Percentiles rank a stretch among this genome's conserved stretches.
Evolutionary conservation across 2,888 invertebrate species (phyloP).

Genomic region (Scaptomyza parva): DNA sequence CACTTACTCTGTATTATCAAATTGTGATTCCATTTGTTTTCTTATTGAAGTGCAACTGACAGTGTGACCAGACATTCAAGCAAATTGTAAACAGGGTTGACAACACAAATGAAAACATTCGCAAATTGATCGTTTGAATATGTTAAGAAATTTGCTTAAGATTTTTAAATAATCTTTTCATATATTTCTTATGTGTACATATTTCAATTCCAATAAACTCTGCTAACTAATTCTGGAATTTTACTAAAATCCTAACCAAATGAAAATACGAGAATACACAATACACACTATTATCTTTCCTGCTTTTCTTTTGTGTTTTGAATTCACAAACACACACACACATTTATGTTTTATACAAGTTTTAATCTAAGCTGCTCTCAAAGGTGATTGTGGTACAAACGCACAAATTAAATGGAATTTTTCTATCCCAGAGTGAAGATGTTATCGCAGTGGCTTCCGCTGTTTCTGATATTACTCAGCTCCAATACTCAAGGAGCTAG

Average conservation of each 20-base stretch:
- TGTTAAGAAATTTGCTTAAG: too few relatives aligned
- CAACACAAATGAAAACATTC: background rate
- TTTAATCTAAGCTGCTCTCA: constrained; percentile 7
- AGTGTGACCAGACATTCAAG: constrained; percentile 31
- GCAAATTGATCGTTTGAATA: background rate
- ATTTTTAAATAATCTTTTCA: too few relatives aligned
- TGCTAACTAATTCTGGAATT: background rate
- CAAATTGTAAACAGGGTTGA: background rate
- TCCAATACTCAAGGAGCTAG: constrained; percentile 29
- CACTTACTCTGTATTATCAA: constrained; percentile 50
- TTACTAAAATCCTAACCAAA: background rate
- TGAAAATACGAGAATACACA: background rate
- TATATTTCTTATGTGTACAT: too few relatives aligned
- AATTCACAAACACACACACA: background rate
- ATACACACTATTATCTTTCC: background rate
- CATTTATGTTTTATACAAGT: background rate
- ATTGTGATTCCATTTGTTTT: constrained; percentile 52
- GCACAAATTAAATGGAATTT: constrained; percentile 10
- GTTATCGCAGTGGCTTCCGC: constrained; percentile 24
- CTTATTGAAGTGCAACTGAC: constrained; percentile 33
- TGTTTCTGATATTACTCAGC: constrained; percentile 16
- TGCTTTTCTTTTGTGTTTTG: constrained; percentile 1
- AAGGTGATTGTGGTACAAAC: constrained; percentile 23
- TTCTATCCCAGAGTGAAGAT: constrained; percentile 40
- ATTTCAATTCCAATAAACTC: too few relatives aligned